These are phyloP conservation scores for Teleogryllus oceanicus DNA, from an alignment of 2,888 invertebrate species.

Conservation along the genomic window DNA sequence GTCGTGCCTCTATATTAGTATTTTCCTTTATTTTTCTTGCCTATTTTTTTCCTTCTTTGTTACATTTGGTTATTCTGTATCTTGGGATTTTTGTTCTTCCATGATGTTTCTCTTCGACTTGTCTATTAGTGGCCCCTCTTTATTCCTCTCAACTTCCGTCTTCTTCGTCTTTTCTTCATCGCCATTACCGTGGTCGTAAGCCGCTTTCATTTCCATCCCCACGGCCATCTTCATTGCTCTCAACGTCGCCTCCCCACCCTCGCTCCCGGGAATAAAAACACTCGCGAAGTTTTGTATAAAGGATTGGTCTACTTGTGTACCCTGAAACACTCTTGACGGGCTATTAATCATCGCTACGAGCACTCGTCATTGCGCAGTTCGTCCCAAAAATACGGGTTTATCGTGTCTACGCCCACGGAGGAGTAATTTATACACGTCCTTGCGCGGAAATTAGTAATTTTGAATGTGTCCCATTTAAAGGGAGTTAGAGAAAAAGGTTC, in stretches of 20 bases:
- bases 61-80: too few relatives aligned
- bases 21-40: too few relatives aligned
- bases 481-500: too few relatives aligned
- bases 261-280: background rate
- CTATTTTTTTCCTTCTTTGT: too few relatives aligned
- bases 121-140: too few relatives aligned
- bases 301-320: slow-evolving; percentile 18
- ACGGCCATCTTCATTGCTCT: background rate
- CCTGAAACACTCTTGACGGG: background rate
- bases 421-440: background rate
- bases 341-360: background rate
- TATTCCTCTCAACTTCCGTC: background rate
- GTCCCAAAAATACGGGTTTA: slow-evolving; percentile 5
- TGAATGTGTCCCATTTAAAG: background rate
- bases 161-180: background rate
- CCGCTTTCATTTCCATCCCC: background rate
- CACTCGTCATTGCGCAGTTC: background rate
- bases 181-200: background rate
- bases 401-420: background rate
- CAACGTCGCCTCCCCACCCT: background rate
- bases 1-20: too few relatives aligned
- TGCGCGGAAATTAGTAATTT: background rate
- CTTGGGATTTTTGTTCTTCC: too few relatives aligned
- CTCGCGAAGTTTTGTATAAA: slow-evolving; percentile 18
- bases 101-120: too few relatives aligned